phyloP scores from a whole-genome alignment of 2,113 vertebrate species.

The Labeo rohita region DNA sequence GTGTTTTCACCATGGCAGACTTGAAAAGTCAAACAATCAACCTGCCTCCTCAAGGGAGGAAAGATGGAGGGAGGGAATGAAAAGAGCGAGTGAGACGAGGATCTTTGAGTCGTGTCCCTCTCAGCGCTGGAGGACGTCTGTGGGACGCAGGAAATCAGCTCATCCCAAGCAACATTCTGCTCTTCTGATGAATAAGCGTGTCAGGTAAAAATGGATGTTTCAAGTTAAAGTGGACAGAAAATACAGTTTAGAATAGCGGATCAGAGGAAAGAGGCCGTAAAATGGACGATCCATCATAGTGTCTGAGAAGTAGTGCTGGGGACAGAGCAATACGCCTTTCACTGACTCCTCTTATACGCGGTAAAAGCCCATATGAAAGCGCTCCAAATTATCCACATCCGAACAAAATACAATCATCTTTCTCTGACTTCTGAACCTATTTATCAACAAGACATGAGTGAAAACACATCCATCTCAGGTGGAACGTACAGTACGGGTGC shows the following conservation, averaged over 20 bases:
- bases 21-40: slow-evolving; percentile 67
- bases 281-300: slow-evolving; percentile 80
- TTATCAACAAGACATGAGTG: slow-evolving; percentile 9
- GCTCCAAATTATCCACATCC: slow-evolving; percentile 19
- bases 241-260: slow-evolving; percentile 78
- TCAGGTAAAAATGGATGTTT: slow-evolving; percentile 76
- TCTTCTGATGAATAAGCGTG: slow-evolving; percentile 76
- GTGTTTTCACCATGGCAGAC: slow-evolving; percentile 68
- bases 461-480: background rate
- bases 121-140: slow-evolving; percentile 52
- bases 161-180: slow-evolving; percentile 65
- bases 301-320: slow-evolving; percentile 69
- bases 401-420: slow-evolving; percentile 6
- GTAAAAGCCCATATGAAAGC: slow-evolving; percentile 42
- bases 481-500: background rate
- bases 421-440: slow-evolving; percentile 18
- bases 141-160: slow-evolving; percentile 50
- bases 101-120: slow-evolving; percentile 46
- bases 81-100: background rate
- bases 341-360: slow-evolving; percentile 66
- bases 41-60: slow-evolving; percentile 52
- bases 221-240: slow-evolving; percentile 75
- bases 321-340: slow-evolving; percentile 71
- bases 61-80: slow-evolving; percentile 12
- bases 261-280: slow-evolving; percentile 75